phyloP scores from a whole-genome alignment of 2,888 invertebrate genomes.

The Octonoba sinensis region DNA sequence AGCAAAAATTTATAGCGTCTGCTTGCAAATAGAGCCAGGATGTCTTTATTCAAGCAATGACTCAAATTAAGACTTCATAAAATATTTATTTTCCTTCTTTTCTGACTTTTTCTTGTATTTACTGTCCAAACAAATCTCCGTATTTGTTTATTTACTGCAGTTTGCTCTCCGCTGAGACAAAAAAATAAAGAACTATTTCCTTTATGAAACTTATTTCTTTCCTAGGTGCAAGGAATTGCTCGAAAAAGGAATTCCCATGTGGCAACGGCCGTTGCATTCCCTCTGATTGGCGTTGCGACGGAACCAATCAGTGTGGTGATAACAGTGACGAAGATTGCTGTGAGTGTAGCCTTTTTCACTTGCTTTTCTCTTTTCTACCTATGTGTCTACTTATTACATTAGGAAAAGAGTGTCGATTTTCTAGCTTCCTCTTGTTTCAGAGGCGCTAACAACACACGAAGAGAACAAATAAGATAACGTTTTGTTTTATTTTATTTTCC shows the following conservation, averaged over 20 bases:
- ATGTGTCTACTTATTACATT: neutral
- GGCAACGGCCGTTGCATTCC: slow-evolving; percentile 68
- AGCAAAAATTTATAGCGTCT: no score
- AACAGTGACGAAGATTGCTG: slow-evolving; percentile 68
- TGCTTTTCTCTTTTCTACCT: slow-evolving; percentile 16
- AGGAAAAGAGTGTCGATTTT: slow-evolving; percentile 9
- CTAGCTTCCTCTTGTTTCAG: slow-evolving; percentile 8
- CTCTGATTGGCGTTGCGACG: slow-evolving; percentile 67
- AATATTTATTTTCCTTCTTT: neutral
- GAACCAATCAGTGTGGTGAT: slow-evolving; percentile 69
- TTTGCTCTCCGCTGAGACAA: no score
- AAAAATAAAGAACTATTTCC: no score
- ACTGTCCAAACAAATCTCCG: no score
- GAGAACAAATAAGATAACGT: no score
- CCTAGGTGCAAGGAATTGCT: slow-evolving; percentile 57
- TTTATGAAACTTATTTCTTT: slow-evolving; percentile 3
- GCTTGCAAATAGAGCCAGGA: no score
- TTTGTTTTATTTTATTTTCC: no score
- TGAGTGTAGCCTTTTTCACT: slow-evolving; percentile 61
- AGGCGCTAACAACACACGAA: neutral
- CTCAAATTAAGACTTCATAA: neutral
- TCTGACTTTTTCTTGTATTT: neutral
- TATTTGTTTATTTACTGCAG: no score
- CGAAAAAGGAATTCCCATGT: slow-evolving; percentile 67
- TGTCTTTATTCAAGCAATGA: no score